Evolutionary conservation across 2,113 vertebrate genomes (phyloP), one percentile per base, ranked within the genome.

Genomic region (Ceuthmochares aereus): DNA sequence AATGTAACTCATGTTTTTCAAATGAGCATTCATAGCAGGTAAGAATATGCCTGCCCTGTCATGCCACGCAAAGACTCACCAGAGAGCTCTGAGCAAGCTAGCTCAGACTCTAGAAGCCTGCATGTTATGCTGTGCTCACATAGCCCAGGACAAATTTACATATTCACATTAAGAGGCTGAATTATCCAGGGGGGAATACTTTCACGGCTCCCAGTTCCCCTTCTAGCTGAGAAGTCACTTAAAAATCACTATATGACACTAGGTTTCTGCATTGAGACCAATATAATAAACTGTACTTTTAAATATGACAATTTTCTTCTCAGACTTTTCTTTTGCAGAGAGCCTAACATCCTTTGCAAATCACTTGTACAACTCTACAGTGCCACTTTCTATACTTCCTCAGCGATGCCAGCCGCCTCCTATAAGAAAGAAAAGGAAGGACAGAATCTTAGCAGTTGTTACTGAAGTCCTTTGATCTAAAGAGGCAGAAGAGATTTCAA

Each of bases 141-240:
- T 2, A 47, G 40, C 18, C 26, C 76, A 63, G 32, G 9, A 58
- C 32, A 75, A 51, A 64, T 45, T 25, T 64, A 64, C 20, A 58
- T 20, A 27, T 16, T 58, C 49, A 34, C 29, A 12, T 58, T 20
- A 58, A 58, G 7, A 79, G 25, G 29, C 56, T 68, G 66, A 51
- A 49, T 55, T 62, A 83, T 49, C 59, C 2, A 1, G 1, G 0
- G 14, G 12, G 16, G 6, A 22, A 43, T 37, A 56, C 9, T 25
- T 13, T n/a, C 52, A 30, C 30, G 22, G 14, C 13, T 56, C 16
- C 32, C 70, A 34, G 40, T 30, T 42, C 54, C 51, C 15, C 45
- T 78, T 90, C 34, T 55, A 37, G 30, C n/a, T 59, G 26, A 76
- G 58, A 82, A 64, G 6, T 55, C 27, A 72, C 64, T 80, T 68